A percentile compares a stretch with the other conserved stretches of the same genome.
These are phyloP conservation scores for Henicopernis longicauda DNA, from an alignment of 2,113 vertebrate genomes.

Conservation along the genomic window DNA sequence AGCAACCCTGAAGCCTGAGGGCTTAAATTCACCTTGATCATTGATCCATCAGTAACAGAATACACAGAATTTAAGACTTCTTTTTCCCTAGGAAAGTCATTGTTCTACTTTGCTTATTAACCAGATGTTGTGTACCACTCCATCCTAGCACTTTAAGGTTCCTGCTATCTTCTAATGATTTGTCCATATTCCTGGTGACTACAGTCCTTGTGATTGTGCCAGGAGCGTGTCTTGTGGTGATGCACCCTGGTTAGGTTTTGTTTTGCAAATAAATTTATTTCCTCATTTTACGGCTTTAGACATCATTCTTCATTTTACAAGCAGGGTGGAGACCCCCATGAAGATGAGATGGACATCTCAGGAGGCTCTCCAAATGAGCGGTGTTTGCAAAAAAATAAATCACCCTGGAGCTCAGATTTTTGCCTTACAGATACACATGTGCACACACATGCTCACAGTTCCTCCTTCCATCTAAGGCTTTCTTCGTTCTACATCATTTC, in stretches of 20 bases:
- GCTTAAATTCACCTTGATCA: neutral
- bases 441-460: neutral
- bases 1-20: neutral
- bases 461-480: neutral
- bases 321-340: neutral
- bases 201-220: neutral
- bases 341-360: neutral
- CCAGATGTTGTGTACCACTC: neutral
- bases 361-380: neutral
- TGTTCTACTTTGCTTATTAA: neutral
- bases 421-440: neutral
- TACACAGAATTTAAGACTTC: neutral
- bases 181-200: neutral
- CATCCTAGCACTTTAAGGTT: neutral
- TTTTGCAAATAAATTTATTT: slow-evolving; percentile 12
- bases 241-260: neutral
- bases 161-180: neutral
- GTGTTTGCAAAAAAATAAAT: neutral
- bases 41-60: neutral
- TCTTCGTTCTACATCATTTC: neutral
- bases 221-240: neutral
- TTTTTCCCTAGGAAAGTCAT: neutral
- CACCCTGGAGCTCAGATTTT: neutral
- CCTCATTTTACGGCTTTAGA: neutral
- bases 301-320: neutral